Conservation (phyloP, 2,888 invertebrate genomes). For the Ochropacha duplaris region DNA sequence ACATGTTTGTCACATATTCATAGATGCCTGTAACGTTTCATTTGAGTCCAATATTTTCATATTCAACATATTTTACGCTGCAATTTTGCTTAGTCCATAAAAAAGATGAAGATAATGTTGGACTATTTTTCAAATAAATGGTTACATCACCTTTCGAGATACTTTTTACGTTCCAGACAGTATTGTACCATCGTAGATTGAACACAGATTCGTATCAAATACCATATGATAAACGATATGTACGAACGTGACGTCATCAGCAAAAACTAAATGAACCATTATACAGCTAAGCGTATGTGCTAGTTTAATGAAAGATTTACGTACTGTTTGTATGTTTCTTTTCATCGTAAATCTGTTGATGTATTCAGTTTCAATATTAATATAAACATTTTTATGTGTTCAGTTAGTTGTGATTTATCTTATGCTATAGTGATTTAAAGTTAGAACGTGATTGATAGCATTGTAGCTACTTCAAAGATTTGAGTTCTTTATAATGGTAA, state of each 20-base stretch:
- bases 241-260: conserved; percentile 4
- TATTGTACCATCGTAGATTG: background rate
- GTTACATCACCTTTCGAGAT: too few relatives aligned
- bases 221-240: background rate
- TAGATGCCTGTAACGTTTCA: too few relatives aligned
- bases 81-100: too few relatives aligned
- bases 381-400: background rate
- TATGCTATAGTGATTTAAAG: background rate
- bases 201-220: background rate
- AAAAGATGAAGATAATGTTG: too few relatives aligned
- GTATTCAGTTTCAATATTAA: background rate
- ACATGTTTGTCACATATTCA: too few relatives aligned
- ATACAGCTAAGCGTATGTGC: conserved; percentile 1
- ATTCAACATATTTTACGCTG: too few relatives aligned
- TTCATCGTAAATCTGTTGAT: background rate
- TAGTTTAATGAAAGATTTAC: background rate
- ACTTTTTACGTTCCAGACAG: background rate
- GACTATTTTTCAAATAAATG: too few relatives aligned
- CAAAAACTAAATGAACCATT: conserved; percentile 6
- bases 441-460: background rate
- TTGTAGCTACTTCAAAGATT: background rate
- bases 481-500: background rate
- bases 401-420: background rate
- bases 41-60: too few relatives aligned
- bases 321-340: conserved; percentile 2